A percentile compares a stretch with the other conserved stretches of the same genome.
phyloP scores from a whole-genome alignment of 2,113 vertebrate species.

The Crotalus viridis region DNA sequence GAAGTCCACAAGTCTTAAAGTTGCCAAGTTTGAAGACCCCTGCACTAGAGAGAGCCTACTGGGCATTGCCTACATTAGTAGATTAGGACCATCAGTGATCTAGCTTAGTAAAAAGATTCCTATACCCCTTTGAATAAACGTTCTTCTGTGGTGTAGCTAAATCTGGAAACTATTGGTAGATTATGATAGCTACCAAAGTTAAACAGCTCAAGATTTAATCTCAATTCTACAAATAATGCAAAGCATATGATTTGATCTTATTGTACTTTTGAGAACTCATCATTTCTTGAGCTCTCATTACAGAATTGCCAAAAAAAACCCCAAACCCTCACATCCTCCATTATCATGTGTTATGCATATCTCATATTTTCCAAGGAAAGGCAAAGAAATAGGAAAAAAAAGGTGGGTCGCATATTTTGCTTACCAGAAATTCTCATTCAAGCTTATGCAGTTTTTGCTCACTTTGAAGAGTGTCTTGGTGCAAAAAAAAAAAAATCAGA shows the following conservation, averaged over 20 bases:
- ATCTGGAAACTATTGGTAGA: background rate
- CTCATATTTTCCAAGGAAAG: background rate
- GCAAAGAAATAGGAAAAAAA: no score
- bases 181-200: background rate
- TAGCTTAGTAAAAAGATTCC: background rate
- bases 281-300: background rate
- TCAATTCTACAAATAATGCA: background rate
- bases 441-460: background rate
- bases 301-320: background rate
- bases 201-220: background rate
- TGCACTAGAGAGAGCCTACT: no score
- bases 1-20: no score
- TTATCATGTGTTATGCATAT: background rate
- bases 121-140: background rate
- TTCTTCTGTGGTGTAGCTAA: background rate
- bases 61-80: background rate
- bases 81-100: background rate
- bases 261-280: background rate
- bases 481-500: background rate
- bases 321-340: background rate
- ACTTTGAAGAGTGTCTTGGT: no score
- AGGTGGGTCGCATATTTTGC: background rate
- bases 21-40: no score
- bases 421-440: background rate
- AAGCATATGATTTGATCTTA: background rate